Conservation (phyloP, 2,113 vertebrate species). For the Carlito syrichta region DNA sequence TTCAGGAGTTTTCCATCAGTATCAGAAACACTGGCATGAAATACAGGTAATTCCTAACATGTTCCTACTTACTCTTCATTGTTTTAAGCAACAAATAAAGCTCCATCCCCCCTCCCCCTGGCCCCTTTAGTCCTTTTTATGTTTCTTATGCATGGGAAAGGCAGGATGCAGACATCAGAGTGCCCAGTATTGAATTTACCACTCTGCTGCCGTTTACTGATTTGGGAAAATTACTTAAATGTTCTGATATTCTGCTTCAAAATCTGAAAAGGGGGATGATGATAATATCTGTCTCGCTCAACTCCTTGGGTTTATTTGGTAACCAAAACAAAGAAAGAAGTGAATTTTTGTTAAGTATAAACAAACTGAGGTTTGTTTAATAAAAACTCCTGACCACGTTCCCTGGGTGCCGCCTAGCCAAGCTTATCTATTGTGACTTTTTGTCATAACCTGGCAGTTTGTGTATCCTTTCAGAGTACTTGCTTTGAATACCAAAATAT, state of each 20-base stretch:
- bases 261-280: not conserved
- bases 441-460: not conserved
- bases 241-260: not conserved
- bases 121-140: not conserved
- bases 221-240: not conserved
- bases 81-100: conserved; percentile 49
- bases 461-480: not conserved
- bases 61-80: not conserved
- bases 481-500: not conserved
- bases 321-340: not conserved
- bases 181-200: not conserved
- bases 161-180: not conserved
- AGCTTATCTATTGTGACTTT: too few species aligned
- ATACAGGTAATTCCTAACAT: not conserved
- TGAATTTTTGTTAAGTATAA: not conserved
- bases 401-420: not conserved
- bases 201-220: not conserved
- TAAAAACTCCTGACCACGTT: not conserved
- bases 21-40: not conserved
- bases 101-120: too few species aligned
- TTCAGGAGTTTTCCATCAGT: not conserved
- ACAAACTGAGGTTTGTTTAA: not conserved
- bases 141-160: not conserved
- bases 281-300: not conserved
- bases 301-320: not conserved